phyloP scores from a whole-genome alignment of 2,888 invertebrate species.

The Drosophila anceps region DNA sequence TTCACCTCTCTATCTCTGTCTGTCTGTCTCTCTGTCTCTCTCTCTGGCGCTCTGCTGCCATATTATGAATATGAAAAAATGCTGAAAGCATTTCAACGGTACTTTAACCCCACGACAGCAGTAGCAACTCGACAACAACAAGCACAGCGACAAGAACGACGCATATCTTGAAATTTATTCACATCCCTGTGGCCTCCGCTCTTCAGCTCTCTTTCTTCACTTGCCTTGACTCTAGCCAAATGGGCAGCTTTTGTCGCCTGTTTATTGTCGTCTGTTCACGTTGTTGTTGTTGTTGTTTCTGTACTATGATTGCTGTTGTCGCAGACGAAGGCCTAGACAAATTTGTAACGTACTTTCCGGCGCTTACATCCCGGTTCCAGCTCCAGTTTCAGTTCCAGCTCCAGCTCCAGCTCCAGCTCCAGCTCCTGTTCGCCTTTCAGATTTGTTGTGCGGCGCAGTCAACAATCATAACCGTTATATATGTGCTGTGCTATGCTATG shows the following conservation, averaged over 20 bases:
- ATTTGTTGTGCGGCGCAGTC: conserved; percentile 14
- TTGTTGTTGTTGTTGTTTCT: conserved; percentile 14
- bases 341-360: conserved; percentile 62
- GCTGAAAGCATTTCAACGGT: conserved; percentile 76
- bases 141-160: conserved; percentile 21
- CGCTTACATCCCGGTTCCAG: conserved; percentile 24
- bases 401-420: conserved; percentile 13
- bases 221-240: conserved; percentile 33
- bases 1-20: neutral
- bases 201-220: neutral
- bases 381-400: conserved; percentile 24
- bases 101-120: conserved; percentile 64
- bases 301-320: conserved; percentile 8
- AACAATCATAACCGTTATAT: conserved; percentile 54
- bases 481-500: no score
- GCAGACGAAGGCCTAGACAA: conserved; percentile 47
- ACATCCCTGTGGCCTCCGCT: conserved; percentile 27
- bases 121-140: conserved; percentile 8
- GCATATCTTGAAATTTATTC: conserved; percentile 53
- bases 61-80: conserved; percentile 66
- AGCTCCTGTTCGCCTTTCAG: conserved; percentile 22
- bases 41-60: neutral
- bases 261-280: conserved; percentile 24
- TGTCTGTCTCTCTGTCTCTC: neutral
- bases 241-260: conserved; percentile 61